Conservation (phyloP, 1,140 invertebrate genomes). For the Lanistes nyassanus region DNA sequence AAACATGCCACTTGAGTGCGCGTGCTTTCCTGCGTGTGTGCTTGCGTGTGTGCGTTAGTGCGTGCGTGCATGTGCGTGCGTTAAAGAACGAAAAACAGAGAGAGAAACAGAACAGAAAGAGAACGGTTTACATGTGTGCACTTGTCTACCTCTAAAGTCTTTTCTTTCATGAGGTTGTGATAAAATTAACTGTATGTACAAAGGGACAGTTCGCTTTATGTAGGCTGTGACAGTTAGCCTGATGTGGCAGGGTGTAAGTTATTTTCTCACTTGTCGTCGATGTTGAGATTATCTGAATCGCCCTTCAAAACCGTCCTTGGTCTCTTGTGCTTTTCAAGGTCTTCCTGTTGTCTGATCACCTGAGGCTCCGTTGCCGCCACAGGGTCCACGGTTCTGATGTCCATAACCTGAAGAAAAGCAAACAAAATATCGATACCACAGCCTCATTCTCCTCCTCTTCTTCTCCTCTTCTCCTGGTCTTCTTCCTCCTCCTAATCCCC, state of each 20-base stretch:
- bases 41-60: no score
- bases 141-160: no score
- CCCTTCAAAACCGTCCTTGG: neutral
- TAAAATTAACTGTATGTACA: neutral
- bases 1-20: no score
- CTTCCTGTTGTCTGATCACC: constrained; percentile 8
- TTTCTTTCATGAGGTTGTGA: neutral
- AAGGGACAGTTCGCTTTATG: neutral
- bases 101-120: no score
- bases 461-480: neutral
- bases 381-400: constrained; percentile 13
- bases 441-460: neutral
- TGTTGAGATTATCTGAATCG: neutral
- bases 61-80: no score
- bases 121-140: no score
- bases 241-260: neutral
- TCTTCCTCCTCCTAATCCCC: neutral
- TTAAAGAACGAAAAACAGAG: no score
- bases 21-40: no score
- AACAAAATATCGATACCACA: neutral
- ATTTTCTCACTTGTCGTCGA: neutral
- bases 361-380: constrained; percentile 15
- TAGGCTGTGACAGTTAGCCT: neutral
- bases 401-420: neutral
- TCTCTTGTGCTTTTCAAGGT: neutral